Evolutionary conservation across 2,113 vertebrate species (phyloP).

Genomic region (Cyrtonyx montezumae): DNA sequence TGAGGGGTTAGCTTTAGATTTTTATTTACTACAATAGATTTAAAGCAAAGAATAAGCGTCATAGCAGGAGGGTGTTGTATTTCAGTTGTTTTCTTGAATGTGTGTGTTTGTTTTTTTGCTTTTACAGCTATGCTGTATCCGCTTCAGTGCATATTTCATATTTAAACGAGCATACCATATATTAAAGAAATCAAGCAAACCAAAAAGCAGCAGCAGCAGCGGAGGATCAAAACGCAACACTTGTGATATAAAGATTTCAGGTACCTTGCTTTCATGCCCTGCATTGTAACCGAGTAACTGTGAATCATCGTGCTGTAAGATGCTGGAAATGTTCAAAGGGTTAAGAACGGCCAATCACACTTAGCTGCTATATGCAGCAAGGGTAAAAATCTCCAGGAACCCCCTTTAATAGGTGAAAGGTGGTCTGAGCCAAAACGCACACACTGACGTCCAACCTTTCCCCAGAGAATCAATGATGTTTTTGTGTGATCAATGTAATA

Average conservation of each 20-base stretch:
- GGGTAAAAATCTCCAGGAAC: conserved; percentile 64
- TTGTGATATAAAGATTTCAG: conserved; percentile 27
- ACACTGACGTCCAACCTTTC: conserved; percentile 74
- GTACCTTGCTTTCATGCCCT: no score
- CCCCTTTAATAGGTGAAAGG: conserved; percentile 76
- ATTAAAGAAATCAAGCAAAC: background rate
- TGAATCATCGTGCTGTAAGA: conserved; percentile 23
- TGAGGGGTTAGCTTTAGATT: background rate
- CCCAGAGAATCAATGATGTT: conserved; percentile 75
- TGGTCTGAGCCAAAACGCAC: conserved; percentile 75
- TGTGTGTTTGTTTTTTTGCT: background rate
- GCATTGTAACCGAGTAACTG: background rate
- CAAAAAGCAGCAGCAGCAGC: background rate
- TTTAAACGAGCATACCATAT: background rate
- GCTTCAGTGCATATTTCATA: background rate
- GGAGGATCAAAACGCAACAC: conserved; percentile 10
- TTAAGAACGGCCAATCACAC: conserved; percentile 75
- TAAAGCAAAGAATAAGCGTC: background rate
- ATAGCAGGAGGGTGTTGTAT: background rate
- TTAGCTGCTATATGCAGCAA: conserved; percentile 77
- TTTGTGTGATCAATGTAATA: conserved; percentile 80
- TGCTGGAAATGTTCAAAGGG: conserved; percentile 57
- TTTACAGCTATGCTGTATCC: background rate
- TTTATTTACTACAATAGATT: background rate
- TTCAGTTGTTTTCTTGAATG: background rate